phyloP scores from a whole-genome alignment of 2,113 vertebrate species.

The Cricetomys ansorgei region DNA sequence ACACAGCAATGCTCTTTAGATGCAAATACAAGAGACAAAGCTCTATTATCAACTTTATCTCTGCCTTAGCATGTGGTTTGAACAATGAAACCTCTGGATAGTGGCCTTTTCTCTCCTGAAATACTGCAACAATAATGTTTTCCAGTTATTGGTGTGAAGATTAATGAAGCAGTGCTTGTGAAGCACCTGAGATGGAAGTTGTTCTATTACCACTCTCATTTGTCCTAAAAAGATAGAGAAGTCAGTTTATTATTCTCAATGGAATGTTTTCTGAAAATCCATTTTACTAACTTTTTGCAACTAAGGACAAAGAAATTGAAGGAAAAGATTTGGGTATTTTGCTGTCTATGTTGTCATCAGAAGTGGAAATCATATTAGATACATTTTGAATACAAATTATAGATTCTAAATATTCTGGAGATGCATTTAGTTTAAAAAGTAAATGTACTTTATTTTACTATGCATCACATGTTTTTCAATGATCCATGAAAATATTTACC shows the following conservation, averaged over 20 bases:
- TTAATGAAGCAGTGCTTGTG: slow-evolving; percentile 53
- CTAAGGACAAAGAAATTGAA: slow-evolving; percentile 42
- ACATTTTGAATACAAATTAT: not conserved
- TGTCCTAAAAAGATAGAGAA: slow-evolving; percentile 47
- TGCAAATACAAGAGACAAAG: slow-evolving; percentile 48
- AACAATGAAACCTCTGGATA: slow-evolving; percentile 41
- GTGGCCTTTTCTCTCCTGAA: slow-evolving; percentile 52
- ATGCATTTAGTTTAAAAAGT: slow-evolving; percentile 42
- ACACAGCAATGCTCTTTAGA: not conserved
- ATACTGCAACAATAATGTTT: slow-evolving; percentile 55
- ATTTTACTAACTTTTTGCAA: slow-evolving; percentile 48
- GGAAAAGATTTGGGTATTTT: slow-evolving; percentile 19
- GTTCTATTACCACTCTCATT: slow-evolving; percentile 19
- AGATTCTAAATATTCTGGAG: slow-evolving; percentile 40
- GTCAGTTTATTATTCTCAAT: slow-evolving; percentile 50
- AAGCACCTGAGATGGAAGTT: not conserved
- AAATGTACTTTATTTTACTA: slow-evolving; percentile 28
- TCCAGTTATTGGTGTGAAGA: slow-evolving; percentile 27
- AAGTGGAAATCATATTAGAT: not conserved
- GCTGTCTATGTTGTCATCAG: not conserved
- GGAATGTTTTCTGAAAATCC: slow-evolving; percentile 14
- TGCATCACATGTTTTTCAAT: slow-evolving; percentile 29
- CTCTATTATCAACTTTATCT: slow-evolving; percentile 56
- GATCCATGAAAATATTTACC: slow-evolving; percentile 56
- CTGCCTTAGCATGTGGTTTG: not conserved